Evolutionary conservation across 2,797 vertebrate genomes (phyloP).

Genomic region (Eleutherodactylus coqui): DNA sequence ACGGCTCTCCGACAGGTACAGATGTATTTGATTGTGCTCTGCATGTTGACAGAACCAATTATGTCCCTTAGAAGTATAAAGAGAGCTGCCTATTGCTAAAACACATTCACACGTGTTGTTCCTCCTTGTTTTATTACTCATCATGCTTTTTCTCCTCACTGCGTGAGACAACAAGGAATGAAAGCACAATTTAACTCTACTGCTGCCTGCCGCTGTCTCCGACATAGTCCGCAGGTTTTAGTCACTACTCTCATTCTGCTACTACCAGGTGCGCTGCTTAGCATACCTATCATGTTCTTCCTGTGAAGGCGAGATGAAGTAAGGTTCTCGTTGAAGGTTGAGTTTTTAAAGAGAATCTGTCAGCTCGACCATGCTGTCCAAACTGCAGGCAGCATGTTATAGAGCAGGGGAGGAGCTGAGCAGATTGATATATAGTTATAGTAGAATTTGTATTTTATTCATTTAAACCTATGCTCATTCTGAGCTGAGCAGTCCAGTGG

Average conservation of each 20-base stretch:
- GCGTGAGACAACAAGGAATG: not conserved
- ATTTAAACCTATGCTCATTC: no score
- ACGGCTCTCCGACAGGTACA: constrained; percentile 37
- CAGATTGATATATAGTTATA: no score
- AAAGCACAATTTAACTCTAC: constrained; percentile 19
- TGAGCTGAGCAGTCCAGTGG: no score
- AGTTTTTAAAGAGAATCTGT: no score
- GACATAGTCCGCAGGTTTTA: not conserved
- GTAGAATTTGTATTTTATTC: no score
- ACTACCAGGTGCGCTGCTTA: not conserved
- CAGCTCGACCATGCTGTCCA: no score
- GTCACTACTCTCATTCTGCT: not conserved
- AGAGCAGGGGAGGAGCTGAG: no score
- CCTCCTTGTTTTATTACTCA: constrained; percentile 35
- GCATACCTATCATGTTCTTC: not conserved
- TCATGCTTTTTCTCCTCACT: constrained; percentile 1
- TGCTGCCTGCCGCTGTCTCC: not conserved
- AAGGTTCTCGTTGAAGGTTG: no score
- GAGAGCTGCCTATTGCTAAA: constrained; percentile 44
- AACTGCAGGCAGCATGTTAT: no score
- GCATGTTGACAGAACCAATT: constrained; percentile 49
- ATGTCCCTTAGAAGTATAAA: constrained; percentile 51
- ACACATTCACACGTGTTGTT: constrained; percentile 21
- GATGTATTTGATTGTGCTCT: constrained; percentile 39
- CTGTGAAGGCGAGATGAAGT: not conserved